These are phyloP conservation scores for Brachyptera putata DNA, from an alignment of 2,888 invertebrate species.

Conservation along the genomic window DNA sequence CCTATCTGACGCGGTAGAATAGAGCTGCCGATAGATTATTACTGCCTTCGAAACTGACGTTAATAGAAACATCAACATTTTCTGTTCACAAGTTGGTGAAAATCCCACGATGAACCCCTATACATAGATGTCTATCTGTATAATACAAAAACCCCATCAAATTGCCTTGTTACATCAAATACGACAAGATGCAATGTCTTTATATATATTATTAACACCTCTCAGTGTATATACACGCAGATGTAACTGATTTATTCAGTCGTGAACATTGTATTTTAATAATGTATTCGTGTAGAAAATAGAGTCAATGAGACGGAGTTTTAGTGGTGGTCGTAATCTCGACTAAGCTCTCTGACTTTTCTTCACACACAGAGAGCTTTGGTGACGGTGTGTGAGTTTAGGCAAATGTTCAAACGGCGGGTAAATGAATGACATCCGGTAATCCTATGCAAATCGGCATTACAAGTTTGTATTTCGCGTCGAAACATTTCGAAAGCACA, in stretches of 20 bases:
- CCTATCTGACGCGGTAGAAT: background rate
- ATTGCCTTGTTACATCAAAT: too few species aligned
- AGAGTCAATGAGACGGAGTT: background rate
- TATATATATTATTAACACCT: too few species aligned
- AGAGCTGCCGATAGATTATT: too few species aligned
- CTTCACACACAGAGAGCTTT: background rate
- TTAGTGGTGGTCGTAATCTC: background rate
- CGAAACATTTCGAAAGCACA: background rate
- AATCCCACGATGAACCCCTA: constrained; percentile 9
- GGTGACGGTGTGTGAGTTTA: too few species aligned
- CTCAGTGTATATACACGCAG: too few species aligned
- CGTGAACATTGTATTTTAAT: too few species aligned
- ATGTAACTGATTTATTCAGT: too few species aligned
- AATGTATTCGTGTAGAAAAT: background rate
- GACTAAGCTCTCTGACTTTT: background rate
- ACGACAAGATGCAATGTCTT: too few species aligned
- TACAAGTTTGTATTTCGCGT: background rate
- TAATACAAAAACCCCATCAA: too few species aligned
- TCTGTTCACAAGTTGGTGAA: background rate
- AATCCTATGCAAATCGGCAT: background rate
- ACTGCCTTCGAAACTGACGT: background rate
- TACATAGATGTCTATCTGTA: too few species aligned
- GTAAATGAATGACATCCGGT: constrained; percentile 2
- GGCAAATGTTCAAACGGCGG: too few species aligned
- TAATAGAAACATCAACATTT: constrained; percentile 13